A percentile compares a stretch with the other conserved stretches of the same genome.
phyloP scores from a whole-genome alignment of 2,797 vertebrate genomes.

The Pelobates cultripes region DNA sequence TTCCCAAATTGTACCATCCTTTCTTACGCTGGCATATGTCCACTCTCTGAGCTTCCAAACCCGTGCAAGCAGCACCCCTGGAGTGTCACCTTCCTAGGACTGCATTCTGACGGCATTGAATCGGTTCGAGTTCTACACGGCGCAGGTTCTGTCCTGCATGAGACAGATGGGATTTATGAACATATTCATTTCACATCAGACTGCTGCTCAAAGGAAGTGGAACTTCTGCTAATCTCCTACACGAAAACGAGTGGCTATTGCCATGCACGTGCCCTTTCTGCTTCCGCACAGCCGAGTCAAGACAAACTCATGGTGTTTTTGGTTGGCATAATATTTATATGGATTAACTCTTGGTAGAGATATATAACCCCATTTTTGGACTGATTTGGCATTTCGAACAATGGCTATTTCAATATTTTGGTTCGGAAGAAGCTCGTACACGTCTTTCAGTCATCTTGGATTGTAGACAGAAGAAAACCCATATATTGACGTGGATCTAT shows the following conservation, averaged over 20 bases:
- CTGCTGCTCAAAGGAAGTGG: slow-evolving; percentile 73
- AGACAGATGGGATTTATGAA: slow-evolving; percentile 57
- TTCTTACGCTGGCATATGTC: slow-evolving; percentile 30
- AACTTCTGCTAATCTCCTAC: slow-evolving; percentile 74
- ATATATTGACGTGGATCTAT: too few species aligned
- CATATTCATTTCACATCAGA: slow-evolving; percentile 69
- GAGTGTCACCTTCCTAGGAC: slow-evolving; percentile 28
- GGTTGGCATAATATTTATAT: background rate
- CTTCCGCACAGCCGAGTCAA: background rate
- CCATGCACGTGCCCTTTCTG: slow-evolving; percentile 58
- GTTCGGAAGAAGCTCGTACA: too few species aligned
- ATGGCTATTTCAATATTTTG: too few species aligned
- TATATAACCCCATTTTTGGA: too few species aligned
- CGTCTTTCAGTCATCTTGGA: too few species aligned
- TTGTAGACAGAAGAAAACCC: too few species aligned
- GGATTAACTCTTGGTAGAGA: too few species aligned
- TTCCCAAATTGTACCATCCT: slow-evolving; percentile 15
- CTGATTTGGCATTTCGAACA: too few species aligned
- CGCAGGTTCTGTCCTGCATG: background rate
- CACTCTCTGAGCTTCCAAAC: background rate
- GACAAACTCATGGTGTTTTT: background rate
- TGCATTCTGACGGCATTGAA: slow-evolving; percentile 50
- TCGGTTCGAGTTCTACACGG: slow-evolving; percentile 19
- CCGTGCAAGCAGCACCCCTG: slow-evolving; percentile 26
- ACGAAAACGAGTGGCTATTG: slow-evolving; percentile 69